Conservation (phyloP, 2,113 vertebrate genomes). For the Austrofundulus limnaeus region DNA sequence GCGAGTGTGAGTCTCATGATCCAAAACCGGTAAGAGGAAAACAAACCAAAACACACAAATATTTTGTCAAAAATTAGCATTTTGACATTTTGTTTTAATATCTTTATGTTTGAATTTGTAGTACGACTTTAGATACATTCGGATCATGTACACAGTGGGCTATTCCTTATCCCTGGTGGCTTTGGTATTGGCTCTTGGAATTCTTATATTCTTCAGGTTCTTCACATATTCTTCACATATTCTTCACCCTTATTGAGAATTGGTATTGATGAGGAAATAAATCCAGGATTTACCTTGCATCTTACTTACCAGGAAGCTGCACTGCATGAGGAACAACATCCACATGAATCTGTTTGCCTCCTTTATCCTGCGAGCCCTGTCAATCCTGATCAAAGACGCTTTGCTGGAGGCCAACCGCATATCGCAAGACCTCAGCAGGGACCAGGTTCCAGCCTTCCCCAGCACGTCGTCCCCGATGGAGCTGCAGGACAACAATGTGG, state of each 20-base stretch:
- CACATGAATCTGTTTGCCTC: constrained; percentile 96
- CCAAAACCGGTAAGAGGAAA: constrained; percentile 22
- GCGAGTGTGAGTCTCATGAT: constrained; percentile 81
- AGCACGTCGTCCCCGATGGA: constrained; percentile 64
- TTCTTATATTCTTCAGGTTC: constrained; percentile 95
- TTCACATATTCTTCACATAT: no score
- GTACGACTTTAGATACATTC: constrained; percentile 81
- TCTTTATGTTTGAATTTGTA: constrained; percentile 56
- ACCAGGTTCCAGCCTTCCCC: constrained; percentile 64
- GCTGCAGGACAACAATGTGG: constrained; percentile 73
- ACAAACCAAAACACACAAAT: not conserved
- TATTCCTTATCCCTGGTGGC: constrained; percentile 90
- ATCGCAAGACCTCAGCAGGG: constrained; percentile 60
- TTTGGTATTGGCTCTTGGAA: constrained; percentile 86
- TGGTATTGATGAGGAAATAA: not conserved
- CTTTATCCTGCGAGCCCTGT: constrained; percentile 90
- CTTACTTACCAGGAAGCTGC: constrained; percentile 84
- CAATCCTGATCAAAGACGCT: constrained; percentile 90
- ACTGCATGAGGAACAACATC: constrained; percentile 96
- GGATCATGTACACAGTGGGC: constrained; percentile 93
- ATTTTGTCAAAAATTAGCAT: not conserved
- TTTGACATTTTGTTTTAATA: no score
- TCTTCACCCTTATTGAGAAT: no score
- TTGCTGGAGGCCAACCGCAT: constrained; percentile 70
- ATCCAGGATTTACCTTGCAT: not conserved